Base-by-base conservation (phyloP, 2,888 invertebrate genomes). In the Lasioglossum lativentre region DNA sequence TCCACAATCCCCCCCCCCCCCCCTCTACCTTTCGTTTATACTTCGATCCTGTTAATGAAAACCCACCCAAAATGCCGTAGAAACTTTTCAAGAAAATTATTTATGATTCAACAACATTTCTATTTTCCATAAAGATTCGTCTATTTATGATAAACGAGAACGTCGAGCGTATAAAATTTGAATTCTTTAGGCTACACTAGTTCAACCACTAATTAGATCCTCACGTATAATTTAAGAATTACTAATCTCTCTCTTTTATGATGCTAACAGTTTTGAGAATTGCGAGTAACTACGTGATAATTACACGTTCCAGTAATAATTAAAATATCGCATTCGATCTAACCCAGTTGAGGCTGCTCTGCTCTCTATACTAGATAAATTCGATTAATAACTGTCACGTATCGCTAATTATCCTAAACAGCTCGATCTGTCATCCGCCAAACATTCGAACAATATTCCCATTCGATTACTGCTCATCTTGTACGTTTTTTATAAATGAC, bases 381-480 rank as follows among this genome's bases (percentile, higher is more conserved):
- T 76, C 68, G 38, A 47, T 30, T 30, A 12, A 42, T 30, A 45
- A 75, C 42, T 75, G 63, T 23, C 40, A 59, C 40, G 14, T 59
- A 3, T 30, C 78, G 12, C 16, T 42, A 19, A 19, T 70, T 70
- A 12, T 4, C 38, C 8, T n/a, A 19, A 52, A 27, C 27, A 73
- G 16, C 16, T 12, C 73, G 14, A 73, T 52, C 52, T 73, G 23
- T 34, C 47, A 45, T 12, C 23, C 34, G 45, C 34, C 30, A 30
- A 34, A 73, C 34, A 52, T 73, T 73, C 23, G n/a, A 73, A 52
- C 34, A 14, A n/a, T 30, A 73, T 42, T 34, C 34, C 16, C 72
- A 5, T 19, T 45, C 8, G 42, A 42, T 14, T 42, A 42, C 14
- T 42, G 19, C 10, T 42, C 70, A 2, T n/a, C 47, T n/a, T n/a